Percentiles rank a stretch among this genome's conserved stretches.
Conservation (phyloP, 2,113 vertebrate genomes). For the Aphelocoma coerulescens region DNA sequence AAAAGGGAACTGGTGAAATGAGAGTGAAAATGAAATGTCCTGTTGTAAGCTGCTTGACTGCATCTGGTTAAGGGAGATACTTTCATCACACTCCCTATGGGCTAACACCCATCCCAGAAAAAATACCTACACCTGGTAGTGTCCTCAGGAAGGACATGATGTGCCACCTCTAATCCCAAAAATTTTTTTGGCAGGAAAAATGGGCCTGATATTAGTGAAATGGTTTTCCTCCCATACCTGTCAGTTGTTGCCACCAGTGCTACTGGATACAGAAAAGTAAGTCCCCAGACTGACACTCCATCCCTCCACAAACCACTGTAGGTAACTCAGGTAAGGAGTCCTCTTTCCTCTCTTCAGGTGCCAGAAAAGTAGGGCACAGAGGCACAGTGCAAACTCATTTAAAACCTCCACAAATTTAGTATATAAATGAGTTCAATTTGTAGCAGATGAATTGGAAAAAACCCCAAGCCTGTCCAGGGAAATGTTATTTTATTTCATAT, state of each 20-base stretch:
- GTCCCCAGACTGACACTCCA: background rate
- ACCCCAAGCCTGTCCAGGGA: background rate
- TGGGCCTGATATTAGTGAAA: background rate
- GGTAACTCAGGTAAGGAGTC: background rate
- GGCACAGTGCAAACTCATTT: background rate
- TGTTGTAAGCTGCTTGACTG: background rate
- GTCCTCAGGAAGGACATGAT: background rate
- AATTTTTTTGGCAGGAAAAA: background rate
- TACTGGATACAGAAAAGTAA: background rate
- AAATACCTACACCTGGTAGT: accelerated
- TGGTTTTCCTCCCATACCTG: background rate
- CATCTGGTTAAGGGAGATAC: background rate
- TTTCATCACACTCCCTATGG: background rate
- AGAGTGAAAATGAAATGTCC: background rate
- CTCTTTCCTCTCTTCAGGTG: accelerated
- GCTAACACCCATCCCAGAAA: background rate
- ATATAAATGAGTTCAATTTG: background rate
- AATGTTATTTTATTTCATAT: background rate
- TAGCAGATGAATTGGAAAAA: background rate
- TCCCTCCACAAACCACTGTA: accelerated
- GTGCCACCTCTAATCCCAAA: background rate
- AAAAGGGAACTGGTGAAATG: background rate
- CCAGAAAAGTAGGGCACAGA: background rate
- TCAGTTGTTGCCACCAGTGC: background rate
- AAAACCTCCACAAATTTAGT: background rate